A percentile compares a stretch with the other conserved stretches of the same genome.
Conservation (phyloP, 2,797 vertebrate genomes). For the Anguilla marmorata region DNA sequence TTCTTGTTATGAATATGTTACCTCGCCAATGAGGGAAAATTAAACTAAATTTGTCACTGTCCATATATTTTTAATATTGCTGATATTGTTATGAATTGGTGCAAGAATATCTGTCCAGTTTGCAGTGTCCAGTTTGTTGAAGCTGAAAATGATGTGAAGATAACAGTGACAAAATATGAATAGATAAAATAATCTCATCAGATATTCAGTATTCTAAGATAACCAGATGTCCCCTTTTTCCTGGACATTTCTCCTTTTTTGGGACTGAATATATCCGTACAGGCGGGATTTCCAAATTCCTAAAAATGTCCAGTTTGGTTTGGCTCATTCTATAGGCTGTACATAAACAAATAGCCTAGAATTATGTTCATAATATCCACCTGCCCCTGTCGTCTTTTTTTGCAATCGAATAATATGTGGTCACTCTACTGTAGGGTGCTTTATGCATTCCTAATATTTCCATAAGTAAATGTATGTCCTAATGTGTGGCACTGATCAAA, state of each 20-base stretch:
- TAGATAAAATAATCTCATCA: not conserved
- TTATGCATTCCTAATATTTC: not conserved
- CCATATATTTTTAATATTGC: not conserved
- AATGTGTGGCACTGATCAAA: not conserved
- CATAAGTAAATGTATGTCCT: not conserved
- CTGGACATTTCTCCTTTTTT: not conserved
- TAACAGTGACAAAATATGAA: not conserved
- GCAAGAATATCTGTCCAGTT: not conserved
- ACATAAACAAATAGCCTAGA: not conserved
- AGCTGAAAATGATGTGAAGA: not conserved
- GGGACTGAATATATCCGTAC: not conserved
- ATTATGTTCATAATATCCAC: not conserved
- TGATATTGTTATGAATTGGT: not conserved
- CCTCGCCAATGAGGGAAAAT: not conserved
- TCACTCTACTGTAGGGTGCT: not conserved
- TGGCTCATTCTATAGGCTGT: not conserved
- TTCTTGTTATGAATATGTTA: not conserved
- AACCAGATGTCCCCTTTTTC: not conserved
- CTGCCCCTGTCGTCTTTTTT: not conserved
- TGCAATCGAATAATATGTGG: not conserved
- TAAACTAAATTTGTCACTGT: not conserved
- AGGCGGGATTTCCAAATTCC: not conserved
- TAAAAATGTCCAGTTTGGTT: not conserved
- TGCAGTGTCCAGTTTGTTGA: slow-evolving; percentile 3
- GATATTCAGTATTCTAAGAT: not conserved